Percentiles rank a stretch among this genome's conserved stretches.
Conservation (phyloP, 2,113 vertebrate genomes). For the Sphaerodactylus townsendi region DNA sequence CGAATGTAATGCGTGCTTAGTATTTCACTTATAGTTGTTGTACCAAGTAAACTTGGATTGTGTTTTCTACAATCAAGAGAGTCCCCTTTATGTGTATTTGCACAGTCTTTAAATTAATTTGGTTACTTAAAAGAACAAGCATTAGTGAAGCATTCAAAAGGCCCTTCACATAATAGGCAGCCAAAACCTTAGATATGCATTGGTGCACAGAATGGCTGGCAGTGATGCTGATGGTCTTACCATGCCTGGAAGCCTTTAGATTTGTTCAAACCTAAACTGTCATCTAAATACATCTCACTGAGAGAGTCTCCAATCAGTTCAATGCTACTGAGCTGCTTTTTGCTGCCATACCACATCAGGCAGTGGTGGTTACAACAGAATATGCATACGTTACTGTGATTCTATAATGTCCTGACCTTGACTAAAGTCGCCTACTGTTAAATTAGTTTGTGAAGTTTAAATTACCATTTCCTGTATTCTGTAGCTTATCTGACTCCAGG, state of each 20-base stretch:
- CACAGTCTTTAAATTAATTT: neutral
- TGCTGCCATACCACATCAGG: neutral
- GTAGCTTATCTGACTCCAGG: slow-evolving; percentile 83
- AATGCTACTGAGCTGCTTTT: neutral
- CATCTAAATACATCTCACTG: neutral
- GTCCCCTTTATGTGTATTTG: neutral
- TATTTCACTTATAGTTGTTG: neutral
- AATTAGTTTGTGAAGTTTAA: neutral
- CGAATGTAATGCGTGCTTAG: neutral
- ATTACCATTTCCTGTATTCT: slow-evolving; percentile 25
- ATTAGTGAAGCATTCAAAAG: neutral
- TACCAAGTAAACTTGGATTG: neutral
- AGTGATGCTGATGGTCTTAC: neutral
- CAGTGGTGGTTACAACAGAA: neutral
- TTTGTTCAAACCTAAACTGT: neutral
- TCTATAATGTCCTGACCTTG: neutral
- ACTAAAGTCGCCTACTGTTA: neutral
- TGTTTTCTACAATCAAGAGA: neutral
- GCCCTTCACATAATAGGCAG: neutral
- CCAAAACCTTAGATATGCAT: neutral
- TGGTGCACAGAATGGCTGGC: neutral
- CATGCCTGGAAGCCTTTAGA: neutral
- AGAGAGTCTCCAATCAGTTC: neutral
- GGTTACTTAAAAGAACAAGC: neutral
- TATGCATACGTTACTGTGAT: neutral